phyloP scores from a whole-genome alignment of 2,113 vertebrate species.

The Eulemur macaco region DNA sequence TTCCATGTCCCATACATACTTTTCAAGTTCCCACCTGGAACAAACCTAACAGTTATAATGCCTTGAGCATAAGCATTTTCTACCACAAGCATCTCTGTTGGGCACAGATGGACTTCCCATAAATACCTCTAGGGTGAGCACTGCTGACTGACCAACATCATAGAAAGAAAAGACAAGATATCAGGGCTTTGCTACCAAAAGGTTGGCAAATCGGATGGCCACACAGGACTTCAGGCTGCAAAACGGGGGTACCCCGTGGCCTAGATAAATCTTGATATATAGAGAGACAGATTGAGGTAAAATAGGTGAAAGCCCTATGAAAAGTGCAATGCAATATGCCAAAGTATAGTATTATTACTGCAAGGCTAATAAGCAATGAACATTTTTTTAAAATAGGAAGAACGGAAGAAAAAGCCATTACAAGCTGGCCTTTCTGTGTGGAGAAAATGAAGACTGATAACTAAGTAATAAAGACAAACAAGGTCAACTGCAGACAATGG shows the following conservation, averaged over 20 bases:
- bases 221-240: background rate
- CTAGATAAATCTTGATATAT: background rate
- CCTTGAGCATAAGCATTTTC: background rate
- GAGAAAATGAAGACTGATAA: background rate
- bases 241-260: background rate
- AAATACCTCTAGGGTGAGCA: background rate
- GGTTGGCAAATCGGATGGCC: background rate
- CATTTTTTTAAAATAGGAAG: background rate
- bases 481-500: background rate
- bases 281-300: background rate
- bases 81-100: background rate
- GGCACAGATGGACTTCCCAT: background rate
- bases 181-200: background rate
- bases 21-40: too few relatives aligned
- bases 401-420: background rate
- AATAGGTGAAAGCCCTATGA: background rate
- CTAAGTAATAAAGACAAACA: background rate
- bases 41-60: background rate
- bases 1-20: too few relatives aligned
- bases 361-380: background rate
- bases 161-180: background rate
- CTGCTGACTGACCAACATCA: background rate
- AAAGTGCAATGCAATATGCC: background rate
- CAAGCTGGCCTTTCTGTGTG: background rate
- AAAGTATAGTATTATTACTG: background rate